Evolutionary conservation across 2,797 vertebrate species (phyloP).

Genomic region (Tadarida brasiliensis): DNA sequence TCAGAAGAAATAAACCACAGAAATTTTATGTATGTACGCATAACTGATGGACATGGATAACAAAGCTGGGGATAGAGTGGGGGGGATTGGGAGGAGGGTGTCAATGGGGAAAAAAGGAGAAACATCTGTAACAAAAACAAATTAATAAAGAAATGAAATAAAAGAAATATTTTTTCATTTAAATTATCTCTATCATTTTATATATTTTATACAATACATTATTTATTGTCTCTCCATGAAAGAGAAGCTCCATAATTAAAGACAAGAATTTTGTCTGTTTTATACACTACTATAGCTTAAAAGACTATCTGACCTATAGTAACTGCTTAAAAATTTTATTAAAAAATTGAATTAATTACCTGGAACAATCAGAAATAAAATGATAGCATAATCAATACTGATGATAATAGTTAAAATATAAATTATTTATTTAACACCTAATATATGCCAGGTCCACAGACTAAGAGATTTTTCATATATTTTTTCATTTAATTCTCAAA

Average conservation of each 20-base stretch:
- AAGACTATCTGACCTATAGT: neutral
- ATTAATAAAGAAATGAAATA: too few species aligned
- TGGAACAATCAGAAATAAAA: slow-evolving; percentile 21
- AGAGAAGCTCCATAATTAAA: neutral
- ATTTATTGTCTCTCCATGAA: too few species aligned
- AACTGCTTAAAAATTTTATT: neutral
- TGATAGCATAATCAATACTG: neutral
- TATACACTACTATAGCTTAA: neutral
- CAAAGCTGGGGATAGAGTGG: too few species aligned
- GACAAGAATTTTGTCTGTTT: neutral
- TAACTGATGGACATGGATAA: too few species aligned
- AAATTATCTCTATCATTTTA: neutral
- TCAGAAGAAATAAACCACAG: too few species aligned
- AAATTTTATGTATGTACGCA: too few species aligned
- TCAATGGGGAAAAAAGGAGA: too few species aligned
- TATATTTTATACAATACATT: neutral
- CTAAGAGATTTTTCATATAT: neutral
- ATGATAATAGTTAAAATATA: neutral
- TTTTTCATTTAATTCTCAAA: slow-evolving; percentile 43
- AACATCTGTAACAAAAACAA: too few species aligned
- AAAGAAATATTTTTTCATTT: too few species aligned
- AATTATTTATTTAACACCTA: neutral
- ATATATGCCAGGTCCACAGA: neutral
- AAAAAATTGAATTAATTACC: neutral
- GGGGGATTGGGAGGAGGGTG: too few species aligned